Evolutionary conservation across 2,888 invertebrate species (phyloP), one percentile per base, ranked within the genome.

Genomic region (Thalpophila matura): DNA sequence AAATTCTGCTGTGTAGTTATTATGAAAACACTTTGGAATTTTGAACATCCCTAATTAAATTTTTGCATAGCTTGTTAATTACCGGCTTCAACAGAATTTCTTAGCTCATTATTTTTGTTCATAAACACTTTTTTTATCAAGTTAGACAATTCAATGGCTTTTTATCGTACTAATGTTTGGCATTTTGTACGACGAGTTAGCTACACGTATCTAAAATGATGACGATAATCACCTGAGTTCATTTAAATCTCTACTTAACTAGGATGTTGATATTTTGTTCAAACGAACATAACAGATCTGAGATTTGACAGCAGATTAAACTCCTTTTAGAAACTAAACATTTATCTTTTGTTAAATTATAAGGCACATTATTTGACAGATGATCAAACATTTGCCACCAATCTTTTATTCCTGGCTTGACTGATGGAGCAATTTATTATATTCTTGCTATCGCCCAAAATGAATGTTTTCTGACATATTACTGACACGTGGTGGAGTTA

Each of bases 331-430:
- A n/a, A n/a, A n/a, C n/a, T n/a, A n/a, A n/a, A n/a, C n/a, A n/a
- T n/a, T n/a, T n/a, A n/a, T n/a, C n/a, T n/a, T n/a, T n/a, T n/a
- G n/a, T n/a, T n/a, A n/a, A n/a, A n/a, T n/a, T n/a, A n/a, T n/a
- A n/a, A n/a, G n/a, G 7, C 3, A n/a, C n/a, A 6, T 1, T 12
- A 26, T 54, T 6, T 27, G 42, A 55, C 24, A 26, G 4, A 56
- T 22, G 26, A n/a, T 5, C 26, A 7, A 37, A 22, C 4, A 55
- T 64, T 60, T 43, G 10, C n/a, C 29, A 42, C n/a, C 29, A 46
- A 46, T 46, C 9, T 60, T 18, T 63, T 45, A 33, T 26, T 22
- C 18, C 26, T n/a, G 18, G 10, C 18, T 22, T 49, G 42, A 64
- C 14, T 22, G 37, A 64, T 55, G 20, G 29, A 16, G n/a, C 6